Evolutionary conservation across 2,888 invertebrate genomes (phyloP), one percentile per base, ranked within the genome.

Genomic region (Papilio elwesi): DNA sequence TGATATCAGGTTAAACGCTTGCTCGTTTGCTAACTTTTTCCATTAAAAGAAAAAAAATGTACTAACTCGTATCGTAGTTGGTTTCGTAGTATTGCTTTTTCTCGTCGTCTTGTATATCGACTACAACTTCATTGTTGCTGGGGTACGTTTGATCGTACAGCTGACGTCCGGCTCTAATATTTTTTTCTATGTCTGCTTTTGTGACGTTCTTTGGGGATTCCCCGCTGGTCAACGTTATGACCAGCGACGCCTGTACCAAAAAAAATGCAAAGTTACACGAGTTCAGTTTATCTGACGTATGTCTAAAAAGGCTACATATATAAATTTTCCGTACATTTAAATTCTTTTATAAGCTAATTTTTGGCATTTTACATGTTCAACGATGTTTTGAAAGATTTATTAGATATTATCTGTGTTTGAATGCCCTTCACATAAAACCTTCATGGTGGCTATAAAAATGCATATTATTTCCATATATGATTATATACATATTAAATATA

Each of bases 21-120:
- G n/a, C n/a, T n/a, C n/a, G n/a, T n/a, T n/a, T n/a, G n/a, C n/a
- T n/a, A n/a, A n/a, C n/a, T n/a, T n/a, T n/a, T n/a, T n/a, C n/a
- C n/a, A n/a, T n/a, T n/a, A n/a, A n/a, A n/a, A n/a, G n/a, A n/a
- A 26, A 26, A 26, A 26, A 26, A 26, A 26, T 26, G 26, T 26
- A 94, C 95, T 96, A 90, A 96, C 97, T 96, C 78, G 95, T 96
- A 81, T 96, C 95, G 85, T 96, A 96, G 85, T 97, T 96, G 79
- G 96, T 96, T 82, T 96, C 96, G 78, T 96, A 95, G 84, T 97
- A 97, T 88, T 97, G 97, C 70, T 94, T 95, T 86, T 97, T 97
- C 81, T 96, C 96, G 72, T 94, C 94, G 83, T 97, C 96, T 81
- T 95, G 95, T 74, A 97, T 97, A 81, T 95, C 95, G 36, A 96